phyloP scores from a whole-genome alignment of 2,888 invertebrate genomes.

The Gnatocerus cornutus region DNA sequence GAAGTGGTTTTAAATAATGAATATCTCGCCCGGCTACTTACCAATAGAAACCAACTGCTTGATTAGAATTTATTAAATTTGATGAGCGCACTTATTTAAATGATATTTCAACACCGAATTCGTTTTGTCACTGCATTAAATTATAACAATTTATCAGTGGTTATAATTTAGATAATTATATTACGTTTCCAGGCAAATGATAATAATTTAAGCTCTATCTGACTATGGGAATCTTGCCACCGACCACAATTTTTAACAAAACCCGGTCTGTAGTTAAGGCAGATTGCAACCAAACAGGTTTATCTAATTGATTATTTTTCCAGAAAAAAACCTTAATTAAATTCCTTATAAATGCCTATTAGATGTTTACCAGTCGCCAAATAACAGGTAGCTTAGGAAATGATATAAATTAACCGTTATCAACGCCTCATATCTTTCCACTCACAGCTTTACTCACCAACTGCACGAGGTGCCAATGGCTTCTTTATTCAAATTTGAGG shows the following conservation, averaged over 20 bases:
- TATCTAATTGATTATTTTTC: conserved; percentile 58
- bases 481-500: conserved; percentile 47
- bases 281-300: conserved; percentile 55
- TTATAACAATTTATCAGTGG: conserved; percentile 53
- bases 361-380: conserved; percentile 56
- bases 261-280: conserved; percentile 30
- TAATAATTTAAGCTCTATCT: conserved; percentile 54
- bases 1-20: conserved; percentile 16
- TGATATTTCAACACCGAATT: conserved; percentile 44
- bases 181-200: conserved; percentile 50
- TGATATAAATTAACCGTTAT: conserved; percentile 56
- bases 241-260: conserved; percentile 43
- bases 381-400: conserved; percentile 59
- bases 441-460: conserved; percentile 42
- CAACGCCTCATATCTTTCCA: conserved; percentile 48
- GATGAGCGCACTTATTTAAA: conserved; percentile 33
- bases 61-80: conserved; percentile 32
- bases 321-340: conserved; percentile 58
- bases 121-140: conserved; percentile 51
- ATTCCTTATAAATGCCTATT: conserved; percentile 55
- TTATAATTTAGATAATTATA: conserved; percentile 55
- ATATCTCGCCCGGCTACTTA: not conserved
- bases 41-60: conserved; percentile 27
- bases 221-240: conserved; percentile 48
- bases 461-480: conserved; percentile 48